Percentiles rank a stretch among this genome's conserved stretches.
phyloP scores from a whole-genome alignment of 2,888 invertebrate genomes.

The Ophion costatus region DNA sequence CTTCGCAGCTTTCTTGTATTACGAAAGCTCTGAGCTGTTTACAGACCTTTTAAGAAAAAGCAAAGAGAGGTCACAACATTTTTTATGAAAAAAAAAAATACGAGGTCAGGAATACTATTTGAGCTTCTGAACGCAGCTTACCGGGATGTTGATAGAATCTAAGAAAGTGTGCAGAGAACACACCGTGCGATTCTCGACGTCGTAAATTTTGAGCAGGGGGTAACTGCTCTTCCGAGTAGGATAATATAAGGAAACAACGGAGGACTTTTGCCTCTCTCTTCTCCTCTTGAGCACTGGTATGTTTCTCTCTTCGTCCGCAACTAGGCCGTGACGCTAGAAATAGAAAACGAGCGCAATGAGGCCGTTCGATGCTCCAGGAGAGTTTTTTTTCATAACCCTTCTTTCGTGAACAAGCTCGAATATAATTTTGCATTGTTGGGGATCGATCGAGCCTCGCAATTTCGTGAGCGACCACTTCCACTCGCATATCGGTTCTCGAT shows the following conservation, averaged over 20 bases:
- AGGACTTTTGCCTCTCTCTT: conserved; percentile 3
- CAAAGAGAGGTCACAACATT: too few relatives aligned
- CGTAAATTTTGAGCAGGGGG: not conserved
- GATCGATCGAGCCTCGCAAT: conserved; percentile 14
- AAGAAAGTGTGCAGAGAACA: not conserved
- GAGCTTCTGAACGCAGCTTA: too few relatives aligned
- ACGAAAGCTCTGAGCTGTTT: too few relatives aligned
- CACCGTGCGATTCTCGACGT: too few relatives aligned
- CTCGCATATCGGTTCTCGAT: conserved; percentile 22
- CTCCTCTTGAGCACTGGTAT: not conserved
- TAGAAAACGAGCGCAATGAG: conserved; percentile 66
- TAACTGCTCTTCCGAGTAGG: conserved; percentile 51
- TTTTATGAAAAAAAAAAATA: too few relatives aligned
- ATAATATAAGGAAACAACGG: conserved; percentile 74
- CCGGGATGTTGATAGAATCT: not conserved
- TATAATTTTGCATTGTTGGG: conserved; percentile 10
- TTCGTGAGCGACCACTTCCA: conserved; percentile 11
- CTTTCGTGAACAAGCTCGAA: conserved; percentile 14
- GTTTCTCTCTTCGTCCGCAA: conserved; percentile 61
- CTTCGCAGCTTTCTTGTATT: not conserved
- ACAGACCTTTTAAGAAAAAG: too few relatives aligned
- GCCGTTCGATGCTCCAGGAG: conserved; percentile 6
- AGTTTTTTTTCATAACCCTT: conserved; percentile 3
- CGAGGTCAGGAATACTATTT: too few relatives aligned
- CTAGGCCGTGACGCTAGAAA: conserved; percentile 73